phyloP scores from a whole-genome alignment of 2,888 invertebrate genomes.

The Malachius bipustulatus region DNA sequence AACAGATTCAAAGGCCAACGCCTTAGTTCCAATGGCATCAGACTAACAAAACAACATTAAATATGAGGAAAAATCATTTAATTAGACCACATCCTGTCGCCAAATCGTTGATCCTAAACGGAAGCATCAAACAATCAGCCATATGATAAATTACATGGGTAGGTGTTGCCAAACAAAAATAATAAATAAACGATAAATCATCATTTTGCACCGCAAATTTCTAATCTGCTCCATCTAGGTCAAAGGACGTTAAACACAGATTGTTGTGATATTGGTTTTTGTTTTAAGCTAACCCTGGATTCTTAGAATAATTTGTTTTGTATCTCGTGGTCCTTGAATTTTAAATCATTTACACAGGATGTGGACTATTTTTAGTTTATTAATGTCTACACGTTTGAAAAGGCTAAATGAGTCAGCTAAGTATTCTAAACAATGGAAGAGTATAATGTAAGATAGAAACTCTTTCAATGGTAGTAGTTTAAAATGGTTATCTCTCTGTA shows the following conservation, averaged over 20 bases:
- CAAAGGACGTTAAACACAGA: not conserved
- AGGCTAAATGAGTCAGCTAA: not conserved
- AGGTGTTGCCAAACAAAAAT: not conserved
- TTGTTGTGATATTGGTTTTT: not conserved
- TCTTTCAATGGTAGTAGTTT: too few relatives aligned
- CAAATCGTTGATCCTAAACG: not conserved
- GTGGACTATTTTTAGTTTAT: not conserved
- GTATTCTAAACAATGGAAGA: too few relatives aligned
- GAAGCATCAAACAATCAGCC: not conserved
- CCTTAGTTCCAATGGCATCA: slow-evolving; percentile 1
- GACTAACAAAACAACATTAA: not conserved
- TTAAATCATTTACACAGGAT: slow-evolving; percentile 2
- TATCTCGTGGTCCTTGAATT: slow-evolving; percentile 1
- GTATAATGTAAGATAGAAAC: too few relatives aligned
- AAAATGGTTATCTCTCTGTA: too few relatives aligned
- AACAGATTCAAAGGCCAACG: slow-evolving; percentile 2
- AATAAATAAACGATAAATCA: not conserved
- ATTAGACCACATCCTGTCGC: not conserved
- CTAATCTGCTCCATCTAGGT: not conserved
- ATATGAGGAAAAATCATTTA: slow-evolving; percentile 1
- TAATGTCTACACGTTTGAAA: not conserved
- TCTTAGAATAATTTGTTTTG: slow-evolving; percentile 2
- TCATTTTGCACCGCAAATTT: too few relatives aligned
- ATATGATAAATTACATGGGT: not conserved
- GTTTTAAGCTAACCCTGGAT: not conserved